Evolutionary conservation across 2,888 invertebrate species (phyloP), one percentile per base, ranked within the genome.

Genomic region (Onchidella celtica): DNA sequence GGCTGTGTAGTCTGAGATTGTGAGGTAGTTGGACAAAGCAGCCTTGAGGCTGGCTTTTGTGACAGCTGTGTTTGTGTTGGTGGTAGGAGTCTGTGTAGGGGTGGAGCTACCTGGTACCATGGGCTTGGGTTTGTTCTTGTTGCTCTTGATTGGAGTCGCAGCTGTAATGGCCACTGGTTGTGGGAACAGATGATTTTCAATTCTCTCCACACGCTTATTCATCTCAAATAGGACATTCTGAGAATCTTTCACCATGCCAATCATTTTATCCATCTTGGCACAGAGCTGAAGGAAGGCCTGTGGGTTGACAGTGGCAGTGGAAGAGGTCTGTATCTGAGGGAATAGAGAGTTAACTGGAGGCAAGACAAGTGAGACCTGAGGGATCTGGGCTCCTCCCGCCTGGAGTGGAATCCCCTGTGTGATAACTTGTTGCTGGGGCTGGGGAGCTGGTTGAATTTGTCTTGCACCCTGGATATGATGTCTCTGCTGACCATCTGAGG

Each of bases 1-100:
- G 32, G 82, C 82, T 34, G 80, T 78, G 72, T 82, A 84, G 32
- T 84, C 84, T 1, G 84, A 82, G 69, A 84, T 84, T 38, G 84
- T 82, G n/a, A 84, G 77, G 74, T 82, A 84, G 47, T 73, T 80
- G 34, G 84, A 78, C 57, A 84, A 47, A 6, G 84, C 84, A 24
- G 84, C 84, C n/a, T 82, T 84, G 40, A 84, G 78, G 32, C 70
- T 81, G 11, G 81, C 81, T 47, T 81, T 81, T 1, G 69, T 81
- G 6, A 75, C 63, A 27, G 69, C 40, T 11, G 81, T 29, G 36
- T 76, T 81, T 55, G 84, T 36, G 40, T 47, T 36, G 57, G 84
- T 47, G 9, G 80, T 73, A 3, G 66, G 38, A 27, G 75, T 65
- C 2, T 40, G 65, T 0, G 79, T 65, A 0, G 84, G 17, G 0